Base-by-base conservation (phyloP, 2,888 invertebrate species). In the Lasioglossum malachurum region DNA sequence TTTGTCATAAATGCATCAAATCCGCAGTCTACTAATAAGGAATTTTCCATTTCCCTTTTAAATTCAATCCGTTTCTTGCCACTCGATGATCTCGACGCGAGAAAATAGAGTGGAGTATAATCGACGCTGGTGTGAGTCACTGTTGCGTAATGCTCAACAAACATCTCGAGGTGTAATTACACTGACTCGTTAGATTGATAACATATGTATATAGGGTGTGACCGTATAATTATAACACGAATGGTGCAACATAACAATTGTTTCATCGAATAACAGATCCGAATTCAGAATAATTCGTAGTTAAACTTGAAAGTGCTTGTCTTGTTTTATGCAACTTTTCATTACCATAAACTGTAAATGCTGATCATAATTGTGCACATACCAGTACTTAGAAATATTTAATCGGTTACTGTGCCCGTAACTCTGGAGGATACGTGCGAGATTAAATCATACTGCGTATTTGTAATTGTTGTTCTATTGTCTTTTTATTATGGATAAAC, bases 161-260 rank as follows among this genome's bases (percentile, higher is more conserved):
- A 38, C 23, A 16, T 14, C 41, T 64, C 57, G 60, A 14, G 23
- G 27, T 78, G 23, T 78, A 75, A 80, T 84, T 81, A 72, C 41
- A 19, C 10, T 23, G 78, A 69, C 46, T 78, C 67, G 5, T 60
- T 46, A 67, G 41, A 49, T 23, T 2, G 35, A 46, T 72, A 78
- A 72, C 41, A 38, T 44, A 78, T 1, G 0, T 31, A 1, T 44
- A 76, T 53, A 75, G 41, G n/a, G 23, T 35, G 3, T 31, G 31
- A 75, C 67, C 78, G n/a, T 14, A 71, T 78, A 78, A 35, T 5
- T 14, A 49, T 78, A 83, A 16, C 1, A 64, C 60, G 35, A 31
- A 31, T 10, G 16, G 35, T 35, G 19, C 3, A 67, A 67, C 19
- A 31, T 19, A 31, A n/a, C n/a, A n/a, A 67, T 64, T 16, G 8